A percentile compares a stretch with the other conserved stretches of the same genome.
phyloP scores from a whole-genome alignment of 2,113 vertebrate genomes.

The Macroglossus sobrinus region DNA sequence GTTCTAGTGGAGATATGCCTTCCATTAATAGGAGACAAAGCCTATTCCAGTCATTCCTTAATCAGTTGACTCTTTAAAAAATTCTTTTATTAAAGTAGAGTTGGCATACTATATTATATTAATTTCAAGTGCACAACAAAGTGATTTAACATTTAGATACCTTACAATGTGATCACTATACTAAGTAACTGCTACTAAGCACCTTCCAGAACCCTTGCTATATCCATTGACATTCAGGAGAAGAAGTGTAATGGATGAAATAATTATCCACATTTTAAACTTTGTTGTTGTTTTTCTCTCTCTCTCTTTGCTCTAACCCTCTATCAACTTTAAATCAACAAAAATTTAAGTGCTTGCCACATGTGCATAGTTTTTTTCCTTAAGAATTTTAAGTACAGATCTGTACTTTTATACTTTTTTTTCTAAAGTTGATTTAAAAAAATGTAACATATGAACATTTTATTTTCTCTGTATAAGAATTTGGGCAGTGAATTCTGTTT shows the following conservation, averaged over 20 bases:
- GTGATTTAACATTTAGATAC: background rate
- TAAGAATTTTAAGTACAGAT: background rate
- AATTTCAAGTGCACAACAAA: background rate
- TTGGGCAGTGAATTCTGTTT: background rate
- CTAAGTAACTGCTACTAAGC: background rate
- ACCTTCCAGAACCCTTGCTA: background rate
- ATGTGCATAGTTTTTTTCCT: background rate
- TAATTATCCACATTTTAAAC: background rate
- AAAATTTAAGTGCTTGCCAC: background rate
- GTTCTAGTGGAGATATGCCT: background rate
- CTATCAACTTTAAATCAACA: background rate
- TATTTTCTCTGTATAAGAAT: background rate
- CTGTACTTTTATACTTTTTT: background rate
- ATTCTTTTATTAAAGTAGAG: background rate
- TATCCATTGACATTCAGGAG: background rate
- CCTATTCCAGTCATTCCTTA: background rate
- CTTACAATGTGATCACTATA: background rate
- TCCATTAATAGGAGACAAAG: background rate
- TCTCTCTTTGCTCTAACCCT: background rate
- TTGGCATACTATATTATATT: background rate
- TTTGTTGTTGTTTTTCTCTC: background rate
- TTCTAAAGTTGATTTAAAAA: background rate
- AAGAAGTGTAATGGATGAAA: background rate
- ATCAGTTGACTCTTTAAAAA: background rate
- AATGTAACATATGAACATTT: background rate